Conservation (phyloP, 2,113 vertebrate species). For the Pampusana beccarii region DNA sequence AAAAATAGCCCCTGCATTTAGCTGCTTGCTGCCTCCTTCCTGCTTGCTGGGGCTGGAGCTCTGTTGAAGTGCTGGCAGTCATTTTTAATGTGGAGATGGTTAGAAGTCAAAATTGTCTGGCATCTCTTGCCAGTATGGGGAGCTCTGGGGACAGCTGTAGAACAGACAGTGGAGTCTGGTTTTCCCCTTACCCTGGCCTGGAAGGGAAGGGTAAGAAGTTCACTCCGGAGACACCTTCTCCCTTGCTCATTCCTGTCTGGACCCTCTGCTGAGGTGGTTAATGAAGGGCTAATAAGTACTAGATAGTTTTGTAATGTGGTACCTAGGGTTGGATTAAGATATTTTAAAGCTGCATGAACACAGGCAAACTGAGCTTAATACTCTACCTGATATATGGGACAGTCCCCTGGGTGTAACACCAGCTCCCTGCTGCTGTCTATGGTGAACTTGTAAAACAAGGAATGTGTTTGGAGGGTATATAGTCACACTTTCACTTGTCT, state of each 20-base stretch:
- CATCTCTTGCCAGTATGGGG: neutral
- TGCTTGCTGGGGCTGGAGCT: neutral
- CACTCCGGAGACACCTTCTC: neutral
- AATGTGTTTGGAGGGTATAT: neutral
- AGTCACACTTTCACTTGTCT: neutral
- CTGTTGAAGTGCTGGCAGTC: neutral
- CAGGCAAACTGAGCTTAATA: neutral
- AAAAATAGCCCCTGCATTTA: slow-evolving; percentile 48
- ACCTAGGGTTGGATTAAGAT: neutral
- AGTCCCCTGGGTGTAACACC: neutral
- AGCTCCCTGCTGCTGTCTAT: neutral
- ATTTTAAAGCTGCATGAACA: neutral
- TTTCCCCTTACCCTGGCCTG: neutral
- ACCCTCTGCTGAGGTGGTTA: neutral
- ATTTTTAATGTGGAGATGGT: neutral
- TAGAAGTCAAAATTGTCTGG: neutral
- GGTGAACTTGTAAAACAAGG: neutral
- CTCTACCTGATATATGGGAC: neutral
- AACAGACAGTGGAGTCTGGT: neutral
- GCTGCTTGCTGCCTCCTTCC: slow-evolving; percentile 18
- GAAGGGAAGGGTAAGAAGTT: neutral
- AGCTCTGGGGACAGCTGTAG: neutral
- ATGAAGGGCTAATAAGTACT: neutral
- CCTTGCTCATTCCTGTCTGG: neutral
- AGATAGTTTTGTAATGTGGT: neutral